Percentiles rank a stretch among this genome's conserved stretches.
phyloP scores from a whole-genome alignment of 2,113 vertebrate genomes.

The Meriones unguiculatus region DNA sequence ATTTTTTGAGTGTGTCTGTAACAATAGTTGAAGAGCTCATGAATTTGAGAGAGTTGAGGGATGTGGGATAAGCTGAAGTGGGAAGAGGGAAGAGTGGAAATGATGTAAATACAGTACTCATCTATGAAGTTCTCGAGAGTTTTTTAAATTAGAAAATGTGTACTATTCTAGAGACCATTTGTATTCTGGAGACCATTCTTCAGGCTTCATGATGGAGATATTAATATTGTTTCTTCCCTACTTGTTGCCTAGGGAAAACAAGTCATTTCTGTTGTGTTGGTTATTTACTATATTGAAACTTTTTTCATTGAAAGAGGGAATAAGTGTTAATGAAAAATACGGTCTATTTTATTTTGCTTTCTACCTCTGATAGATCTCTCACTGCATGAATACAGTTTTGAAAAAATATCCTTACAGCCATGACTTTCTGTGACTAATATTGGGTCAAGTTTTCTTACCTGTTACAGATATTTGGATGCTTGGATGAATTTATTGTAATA shows the following conservation, averaged over 20 bases:
- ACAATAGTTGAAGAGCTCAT: background rate
- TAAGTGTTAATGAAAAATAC: too few relatives aligned
- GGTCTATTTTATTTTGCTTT: too few relatives aligned
- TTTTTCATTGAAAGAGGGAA: background rate
- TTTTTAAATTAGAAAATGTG: background rate
- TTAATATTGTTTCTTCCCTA: background rate
- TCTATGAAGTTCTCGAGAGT: background rate
- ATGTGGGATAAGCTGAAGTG: background rate
- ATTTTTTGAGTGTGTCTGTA: background rate
- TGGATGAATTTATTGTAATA: constrained; percentile 53
- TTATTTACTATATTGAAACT: constrained; percentile 18
- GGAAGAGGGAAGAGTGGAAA: background rate
- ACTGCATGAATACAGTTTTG: constrained; percentile 21
- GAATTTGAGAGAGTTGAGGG: background rate
- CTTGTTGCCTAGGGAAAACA: background rate
- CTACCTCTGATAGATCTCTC: background rate
- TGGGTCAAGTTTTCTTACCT: constrained; percentile 17
- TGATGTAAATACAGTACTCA: background rate
- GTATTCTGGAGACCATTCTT: constrained; percentile 27
- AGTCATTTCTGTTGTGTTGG: constrained; percentile 29
- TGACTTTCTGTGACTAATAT: background rate
- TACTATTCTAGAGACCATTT: background rate
- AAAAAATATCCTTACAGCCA: constrained; percentile 3
- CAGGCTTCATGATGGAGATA: background rate
- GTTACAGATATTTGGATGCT: constrained; percentile 27